phyloP scores from a whole-genome alignment of 1,140 invertebrate genomes.

The Drosophila insularis region DNA sequence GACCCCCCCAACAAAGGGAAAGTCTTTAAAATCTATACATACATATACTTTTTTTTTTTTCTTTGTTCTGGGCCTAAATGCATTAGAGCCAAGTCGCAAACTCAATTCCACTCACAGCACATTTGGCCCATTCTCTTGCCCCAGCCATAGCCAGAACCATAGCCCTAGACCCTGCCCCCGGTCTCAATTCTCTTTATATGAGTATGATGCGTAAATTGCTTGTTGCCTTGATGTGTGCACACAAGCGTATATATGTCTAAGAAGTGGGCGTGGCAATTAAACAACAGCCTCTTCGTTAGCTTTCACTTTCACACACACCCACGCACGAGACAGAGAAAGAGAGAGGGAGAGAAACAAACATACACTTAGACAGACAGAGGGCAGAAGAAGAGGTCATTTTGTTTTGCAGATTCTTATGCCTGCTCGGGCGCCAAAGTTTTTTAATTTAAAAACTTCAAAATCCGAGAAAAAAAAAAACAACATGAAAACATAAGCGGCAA shows the following conservation, averaged over 20 bases:
- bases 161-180: background rate
- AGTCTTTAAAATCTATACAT: background rate
- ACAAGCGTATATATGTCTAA: constrained; percentile 48
- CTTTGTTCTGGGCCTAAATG: constrained; percentile 59
- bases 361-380: background rate
- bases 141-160: background rate
- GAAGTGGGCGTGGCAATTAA: constrained; percentile 66
- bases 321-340: background rate
- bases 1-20: background rate
- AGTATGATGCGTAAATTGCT: constrained; percentile 16
- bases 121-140: background rate
- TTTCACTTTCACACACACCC: constrained; percentile 35
- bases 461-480: background rate
- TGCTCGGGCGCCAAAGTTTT: constrained; percentile 59
- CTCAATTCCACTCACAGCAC: background rate
- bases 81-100: constrained; percentile 45
- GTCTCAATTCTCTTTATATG: background rate
- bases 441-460: constrained; percentile 75
- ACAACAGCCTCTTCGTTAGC: constrained; percentile 35
- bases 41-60: constrained; percentile 25
- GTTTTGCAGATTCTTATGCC: constrained; percentile 7
- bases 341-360: constrained; percentile 19
- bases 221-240: constrained; percentile 56
- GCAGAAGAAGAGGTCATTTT: background rate
- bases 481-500: constrained; percentile 18